Base-by-base conservation (phyloP, 53 echinoderm and acorn worm species). In the Paracentrotus lividus region DNA sequence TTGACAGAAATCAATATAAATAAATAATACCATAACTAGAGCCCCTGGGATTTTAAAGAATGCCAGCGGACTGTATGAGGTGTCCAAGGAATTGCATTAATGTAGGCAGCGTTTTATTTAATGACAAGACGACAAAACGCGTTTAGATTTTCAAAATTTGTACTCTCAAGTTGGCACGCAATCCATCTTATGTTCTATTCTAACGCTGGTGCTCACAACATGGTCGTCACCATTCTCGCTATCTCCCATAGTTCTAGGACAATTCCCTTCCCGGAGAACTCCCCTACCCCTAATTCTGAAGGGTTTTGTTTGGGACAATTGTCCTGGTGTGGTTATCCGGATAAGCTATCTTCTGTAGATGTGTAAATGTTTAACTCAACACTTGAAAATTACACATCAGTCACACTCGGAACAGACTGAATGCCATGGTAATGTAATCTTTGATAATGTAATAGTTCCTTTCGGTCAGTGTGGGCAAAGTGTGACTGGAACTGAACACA, bases 401-500 rank as follows among this genome's bases (percentile, higher is more conserved):
- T n/a, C n/a, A n/a, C n/a, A n/a, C n/a, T n/a, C n/a, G n/a, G n/a
- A n/a, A n/a, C n/a, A n/a, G n/a, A n/a, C n/a, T n/a, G n/a, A n/a
- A n/a, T n/a, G n/a, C n/a, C n/a, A n/a, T n/a, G n/a, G n/a, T n/a
- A n/a, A n/a, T n/a, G n/a, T n/a, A n/a, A n/a, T n/a, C n/a, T n/a
- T n/a, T n/a, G n/a, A n/a, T n/a, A n/a, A n/a, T n/a, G n/a, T n/a
- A n/a, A n/a, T n/a, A n/a, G n/a, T n/a, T n/a, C n/a, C n/a, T n/a
- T n/a, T n/a, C n/a, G n/a, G n/a, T n/a, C n/a, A n/a, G n/a, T n/a
- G n/a, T n/a, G n/a, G n/a, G n/a, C n/a, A n/a, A n/a, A n/a, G n/a
- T n/a, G n/a, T n/a, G n/a, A n/a, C n/a, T n/a, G n/a, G n/a, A n/a
- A 14, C 86, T 86, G 86, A 86, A 86, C 86, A 18, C 86, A 56